Evolutionary conservation across 2,113 vertebrate species (phyloP), one percentile per base, ranked within the genome.

Genomic region (Polypterus bichir): DNA sequence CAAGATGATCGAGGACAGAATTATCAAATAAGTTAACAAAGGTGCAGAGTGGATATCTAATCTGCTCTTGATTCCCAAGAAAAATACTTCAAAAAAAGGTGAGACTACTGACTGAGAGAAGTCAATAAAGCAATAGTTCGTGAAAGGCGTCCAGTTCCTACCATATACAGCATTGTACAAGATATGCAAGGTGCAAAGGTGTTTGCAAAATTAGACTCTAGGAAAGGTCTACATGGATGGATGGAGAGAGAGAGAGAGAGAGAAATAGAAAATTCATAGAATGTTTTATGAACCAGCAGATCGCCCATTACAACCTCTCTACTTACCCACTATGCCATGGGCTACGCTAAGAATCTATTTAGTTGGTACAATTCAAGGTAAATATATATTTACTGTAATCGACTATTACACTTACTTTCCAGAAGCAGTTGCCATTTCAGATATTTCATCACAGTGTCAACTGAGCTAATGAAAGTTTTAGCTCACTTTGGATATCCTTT

Each of bases 81-180:
- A 65, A 53, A 27, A 59, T 45, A 64, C 49, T 10, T 53, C 55
- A 51, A 57, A 27, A 27, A 27, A 27, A 67, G 60, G 47, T 67
- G 57, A 67, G 62, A 55, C 65, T 67, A 49, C 67, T 57, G n/a
- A 57, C 64, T 65, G 5, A 47, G 58, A 60, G 64, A 69, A 63
- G 57, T 57, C 48, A 67, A 67, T 44, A 57, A 55, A 51, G 59
- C 59, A 7, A 61, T 64, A 2, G 45, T 66, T 44, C 44, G 59
- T 48, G 65, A 70, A 47, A 9, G 44, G 46, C 58, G 61, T 47
- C 61, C 68, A 46, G 64, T 66, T 51, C 66, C 58, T 46, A 61
- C 68, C 7, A 51, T 61, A 7, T 64, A 69, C 4, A 63, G 64
- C 7, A 60, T 64, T 5, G 3, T 57, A 48, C 68, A 61, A 54